Conservation (phyloP, 2,113 vertebrate genomes). For the Saiga tatarica region DNA sequence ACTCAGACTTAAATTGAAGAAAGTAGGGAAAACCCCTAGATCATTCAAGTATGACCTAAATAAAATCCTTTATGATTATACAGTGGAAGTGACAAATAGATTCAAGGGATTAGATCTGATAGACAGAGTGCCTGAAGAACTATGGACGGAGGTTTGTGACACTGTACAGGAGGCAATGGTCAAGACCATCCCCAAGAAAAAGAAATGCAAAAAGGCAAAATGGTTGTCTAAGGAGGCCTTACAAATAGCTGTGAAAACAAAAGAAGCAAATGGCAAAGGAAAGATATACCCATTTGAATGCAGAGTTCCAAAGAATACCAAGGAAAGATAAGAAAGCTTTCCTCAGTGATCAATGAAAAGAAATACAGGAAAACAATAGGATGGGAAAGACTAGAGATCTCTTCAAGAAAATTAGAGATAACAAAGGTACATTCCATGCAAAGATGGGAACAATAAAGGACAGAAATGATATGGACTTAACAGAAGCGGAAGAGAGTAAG, state of each 20-base stretch:
- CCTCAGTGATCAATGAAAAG: not conserved
- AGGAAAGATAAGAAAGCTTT: too few species aligned
- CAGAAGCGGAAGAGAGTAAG: not conserved
- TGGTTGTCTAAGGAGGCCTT: not conserved
- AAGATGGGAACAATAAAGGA: not conserved
- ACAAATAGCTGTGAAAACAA: not conserved
- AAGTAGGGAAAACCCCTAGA: not conserved
- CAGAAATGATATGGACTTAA: not conserved
- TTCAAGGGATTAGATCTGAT: not conserved
- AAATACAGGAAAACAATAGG: not conserved
- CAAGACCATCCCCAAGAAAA: not conserved
- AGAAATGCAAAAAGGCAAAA: not conserved
- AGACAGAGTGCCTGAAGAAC: not conserved
- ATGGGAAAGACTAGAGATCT: not conserved
- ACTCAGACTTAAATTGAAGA: not conserved
- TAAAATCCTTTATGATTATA: not conserved
- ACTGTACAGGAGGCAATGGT: not conserved
- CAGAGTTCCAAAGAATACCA: too few species aligned
- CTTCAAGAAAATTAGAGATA: not conserved
- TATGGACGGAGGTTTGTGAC: not conserved
- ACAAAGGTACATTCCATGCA: not conserved
- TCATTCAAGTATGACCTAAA: not conserved
- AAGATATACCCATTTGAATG: not conserved
- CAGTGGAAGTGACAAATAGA: not conserved
- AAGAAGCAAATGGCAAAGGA: not conserved